Conservation (phyloP, 2,888 invertebrate species). For the Nudaria mundana region DNA sequence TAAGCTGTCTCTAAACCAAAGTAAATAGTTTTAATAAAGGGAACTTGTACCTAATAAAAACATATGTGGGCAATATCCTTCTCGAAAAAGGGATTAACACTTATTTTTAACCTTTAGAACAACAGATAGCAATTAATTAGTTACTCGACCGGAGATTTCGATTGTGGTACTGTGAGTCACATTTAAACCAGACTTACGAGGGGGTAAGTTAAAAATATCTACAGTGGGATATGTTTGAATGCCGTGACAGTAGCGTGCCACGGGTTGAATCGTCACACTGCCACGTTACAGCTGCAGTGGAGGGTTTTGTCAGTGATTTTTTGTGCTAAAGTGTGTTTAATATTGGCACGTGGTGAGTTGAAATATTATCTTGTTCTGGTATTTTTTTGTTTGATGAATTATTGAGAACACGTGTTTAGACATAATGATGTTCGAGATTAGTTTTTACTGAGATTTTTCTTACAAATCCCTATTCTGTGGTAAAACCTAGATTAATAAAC, state of each 20-base stretch:
- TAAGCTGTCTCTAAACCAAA: not conserved
- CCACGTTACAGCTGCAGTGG: slow-evolving; percentile 11
- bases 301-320: slow-evolving; percentile 9
- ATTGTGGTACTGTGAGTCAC: slow-evolving; percentile 43
- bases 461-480: too few relatives aligned
- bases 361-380: too few relatives aligned
- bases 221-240: slow-evolving; percentile 31
- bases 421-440: too few relatives aligned
- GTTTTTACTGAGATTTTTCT: too few relatives aligned
- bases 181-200: slow-evolving; percentile 41
- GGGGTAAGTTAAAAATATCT: slow-evolving; percentile 71
- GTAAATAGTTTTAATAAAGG: not conserved
- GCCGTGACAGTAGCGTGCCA: slow-evolving; percentile 42
- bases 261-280: slow-evolving; percentile 26
- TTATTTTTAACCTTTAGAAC: slow-evolving; percentile 31
- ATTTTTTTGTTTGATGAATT: too few relatives aligned
- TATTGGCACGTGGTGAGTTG: slow-evolving; percentile 15
- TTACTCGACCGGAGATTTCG: slow-evolving; percentile 32
- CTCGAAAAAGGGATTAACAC: slow-evolving; percentile 10
- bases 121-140: slow-evolving; percentile 36
- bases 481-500: too few relatives aligned
- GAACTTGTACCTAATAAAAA: not conserved
- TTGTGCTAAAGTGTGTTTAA: slow-evolving; percentile 1
- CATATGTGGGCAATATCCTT: slow-evolving; percentile 8
- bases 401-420: too few relatives aligned